Percentiles rank a stretch among this genome's conserved stretches.
Evolutionary conservation across 2,113 vertebrate genomes (phyloP).

Genomic region (Saccopteryx bilineata): DNA sequence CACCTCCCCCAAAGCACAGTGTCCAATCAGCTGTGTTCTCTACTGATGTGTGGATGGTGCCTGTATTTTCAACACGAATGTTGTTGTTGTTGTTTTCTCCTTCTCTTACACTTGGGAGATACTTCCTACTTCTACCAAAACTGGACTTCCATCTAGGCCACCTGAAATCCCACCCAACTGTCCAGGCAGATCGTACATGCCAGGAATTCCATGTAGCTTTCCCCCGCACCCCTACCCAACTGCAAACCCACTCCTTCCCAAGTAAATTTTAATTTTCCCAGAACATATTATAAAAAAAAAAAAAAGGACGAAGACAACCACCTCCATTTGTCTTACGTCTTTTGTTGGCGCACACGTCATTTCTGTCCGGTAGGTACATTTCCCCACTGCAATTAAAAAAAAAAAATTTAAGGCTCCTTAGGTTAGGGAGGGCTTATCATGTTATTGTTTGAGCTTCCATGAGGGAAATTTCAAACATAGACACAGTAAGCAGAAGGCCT

Average conservation of each 20-base stretch:
- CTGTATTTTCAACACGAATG: not conserved
- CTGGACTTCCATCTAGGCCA: not conserved
- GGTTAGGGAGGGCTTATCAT: slow-evolving; percentile 2
- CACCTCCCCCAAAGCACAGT: not conserved
- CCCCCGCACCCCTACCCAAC: not conserved
- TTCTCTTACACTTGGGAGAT: not conserved
- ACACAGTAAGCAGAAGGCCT: slow-evolving; percentile 69
- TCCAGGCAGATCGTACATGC: not conserved
- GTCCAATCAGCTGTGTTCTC: not conserved
- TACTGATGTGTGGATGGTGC: not conserved
- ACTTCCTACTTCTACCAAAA: not conserved
- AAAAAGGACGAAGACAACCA: not conserved
- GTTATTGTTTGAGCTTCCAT: not conserved
- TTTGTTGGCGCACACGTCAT: not conserved
- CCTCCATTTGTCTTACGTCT: not conserved
- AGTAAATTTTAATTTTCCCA: slow-evolving; percentile 23
- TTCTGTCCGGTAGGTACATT: not conserved
- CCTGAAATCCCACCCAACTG: not conserved
- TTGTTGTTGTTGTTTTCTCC: not conserved
- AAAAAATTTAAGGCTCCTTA: not conserved
- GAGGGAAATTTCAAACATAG: slow-evolving; percentile 38
- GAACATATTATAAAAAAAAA: not conserved
- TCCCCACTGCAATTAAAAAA: not conserved
- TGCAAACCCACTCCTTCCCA: not conserved
- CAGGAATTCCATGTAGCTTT: not conserved